phyloP scores from a whole-genome alignment of 2,113 vertebrate species.

The Leptosomus discolor region DNA sequence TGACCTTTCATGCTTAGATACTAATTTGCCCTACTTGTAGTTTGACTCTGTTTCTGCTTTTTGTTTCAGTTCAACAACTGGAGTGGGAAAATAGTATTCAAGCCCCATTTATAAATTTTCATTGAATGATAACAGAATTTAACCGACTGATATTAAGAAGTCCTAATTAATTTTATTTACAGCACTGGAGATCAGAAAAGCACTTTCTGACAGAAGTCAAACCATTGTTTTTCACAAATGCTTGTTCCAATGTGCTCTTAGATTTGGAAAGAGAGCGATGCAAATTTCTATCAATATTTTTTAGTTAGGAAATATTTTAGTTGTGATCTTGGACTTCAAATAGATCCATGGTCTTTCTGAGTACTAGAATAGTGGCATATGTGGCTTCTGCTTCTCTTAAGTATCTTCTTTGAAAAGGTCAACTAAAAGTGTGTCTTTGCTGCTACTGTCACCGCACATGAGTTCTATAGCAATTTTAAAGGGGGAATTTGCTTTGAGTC shows the following conservation, averaged over 20 bases:
- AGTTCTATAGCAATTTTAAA: background rate
- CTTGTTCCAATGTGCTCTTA: background rate
- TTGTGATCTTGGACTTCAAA: background rate
- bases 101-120: background rate
- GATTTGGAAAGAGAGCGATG: background rate
- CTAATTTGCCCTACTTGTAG: background rate
- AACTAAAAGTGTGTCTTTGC: background rate
- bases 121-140: slow-evolving; percentile 17
- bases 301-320: background rate
- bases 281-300: background rate
- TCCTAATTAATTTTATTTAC: slow-evolving; percentile 42
- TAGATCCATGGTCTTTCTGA: background rate
- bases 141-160: slow-evolving; percentile 1
- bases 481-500: background rate
- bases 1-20: background rate
- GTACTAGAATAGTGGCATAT: background rate
- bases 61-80: slow-evolving; percentile 12
- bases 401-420: background rate
- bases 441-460: background rate
- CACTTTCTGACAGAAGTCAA: slow-evolving; percentile 23
- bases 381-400: background rate
- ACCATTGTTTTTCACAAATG: background rate
- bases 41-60: background rate
- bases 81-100: background rate
- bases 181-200: slow-evolving; percentile 33